phyloP scores from a whole-genome alignment of 2,113 vertebrate genomes.

The Dunckerocampus dactyliophorus region DNA sequence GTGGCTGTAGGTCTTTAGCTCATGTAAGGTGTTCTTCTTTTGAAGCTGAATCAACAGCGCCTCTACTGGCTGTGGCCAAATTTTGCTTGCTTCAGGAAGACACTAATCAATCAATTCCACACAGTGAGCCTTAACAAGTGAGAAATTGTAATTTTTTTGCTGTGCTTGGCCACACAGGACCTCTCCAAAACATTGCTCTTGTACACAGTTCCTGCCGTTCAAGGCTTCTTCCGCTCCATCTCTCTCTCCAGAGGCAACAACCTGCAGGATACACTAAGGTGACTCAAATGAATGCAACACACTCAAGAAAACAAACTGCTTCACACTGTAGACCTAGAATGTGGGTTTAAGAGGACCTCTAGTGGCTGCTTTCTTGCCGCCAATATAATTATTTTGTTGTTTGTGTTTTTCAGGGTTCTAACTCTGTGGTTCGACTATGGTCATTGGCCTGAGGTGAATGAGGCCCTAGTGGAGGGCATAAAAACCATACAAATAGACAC shows the following conservation, averaged over 20 bases:
- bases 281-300: conserved; percentile 12
- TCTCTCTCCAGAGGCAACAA: conserved; percentile 96
- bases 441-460: conserved; percentile 97
- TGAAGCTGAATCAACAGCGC: no score
- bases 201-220: conserved; percentile 97
- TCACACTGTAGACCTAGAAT: neutral
- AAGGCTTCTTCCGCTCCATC: conserved; percentile 97
- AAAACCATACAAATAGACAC: conserved; percentile 99
- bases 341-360: conserved; percentile 46
- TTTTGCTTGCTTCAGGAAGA: no score
- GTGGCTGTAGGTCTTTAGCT: no score
- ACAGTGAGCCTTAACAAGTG: no score
- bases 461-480: conserved; percentile 95
- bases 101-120: no score
- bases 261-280: conserved; percentile 96
- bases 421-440: conserved; percentile 99
- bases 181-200: conserved; percentile 91
- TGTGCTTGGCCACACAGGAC: no score
- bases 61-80: no score
- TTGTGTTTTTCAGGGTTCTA: conserved; percentile 78
- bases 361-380: conserved; percentile 33
- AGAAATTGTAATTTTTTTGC: no score
- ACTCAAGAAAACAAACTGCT: neutral
- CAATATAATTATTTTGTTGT: neutral
- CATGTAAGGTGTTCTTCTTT: no score